These are phyloP conservation scores for Anguilla anguilla DNA, from an alignment of 2,797 vertebrate genomes.

Conservation along the genomic window DNA sequence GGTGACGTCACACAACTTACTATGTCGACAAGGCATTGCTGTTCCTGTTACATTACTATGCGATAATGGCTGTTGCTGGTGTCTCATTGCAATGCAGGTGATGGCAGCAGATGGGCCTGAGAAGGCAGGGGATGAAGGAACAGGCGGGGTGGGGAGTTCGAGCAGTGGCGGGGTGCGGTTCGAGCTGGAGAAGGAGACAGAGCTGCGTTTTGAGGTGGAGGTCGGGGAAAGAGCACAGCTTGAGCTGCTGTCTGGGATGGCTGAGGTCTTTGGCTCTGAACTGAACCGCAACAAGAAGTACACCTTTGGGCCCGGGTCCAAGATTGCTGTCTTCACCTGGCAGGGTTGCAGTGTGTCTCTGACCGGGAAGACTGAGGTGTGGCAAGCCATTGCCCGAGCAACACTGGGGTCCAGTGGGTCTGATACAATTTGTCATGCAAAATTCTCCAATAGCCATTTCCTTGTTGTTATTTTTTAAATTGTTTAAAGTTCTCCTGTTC, in stretches of 20 bases:
- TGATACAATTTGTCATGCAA: not conserved
- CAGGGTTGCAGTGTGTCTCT: conserved; percentile 92
- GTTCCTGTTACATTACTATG: not conserved
- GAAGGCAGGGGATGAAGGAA: conserved; percentile 66
- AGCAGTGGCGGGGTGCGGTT: conserved; percentile 65
- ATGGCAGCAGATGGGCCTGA: conserved; percentile 72
- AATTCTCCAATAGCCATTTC: not conserved
- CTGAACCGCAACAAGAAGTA: conserved; percentile 97
- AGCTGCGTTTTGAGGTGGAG: conserved; percentile 95
- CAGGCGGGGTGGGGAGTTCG: conserved; percentile 45
- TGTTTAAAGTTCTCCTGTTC: not conserved
- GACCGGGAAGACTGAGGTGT: conserved; percentile 90
- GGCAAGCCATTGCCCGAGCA: not conserved
- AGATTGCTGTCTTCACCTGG: conserved; percentile 97
- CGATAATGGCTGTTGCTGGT: not conserved
- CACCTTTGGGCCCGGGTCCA: conserved; percentile 89
- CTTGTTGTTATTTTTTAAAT: not conserved
- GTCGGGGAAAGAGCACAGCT: conserved; percentile 85
- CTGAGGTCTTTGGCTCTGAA: conserved; percentile 94
- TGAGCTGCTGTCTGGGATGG: conserved; percentile 89
- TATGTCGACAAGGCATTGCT: not conserved
- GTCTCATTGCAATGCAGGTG: conserved; percentile 41
- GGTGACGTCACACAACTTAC: not conserved
- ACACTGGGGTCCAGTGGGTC: not conserved
- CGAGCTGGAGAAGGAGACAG: conserved; percentile 94